Evolutionary conservation across 2,888 invertebrate genomes (phyloP).

Genomic region (Dryococelus australis): DNA sequence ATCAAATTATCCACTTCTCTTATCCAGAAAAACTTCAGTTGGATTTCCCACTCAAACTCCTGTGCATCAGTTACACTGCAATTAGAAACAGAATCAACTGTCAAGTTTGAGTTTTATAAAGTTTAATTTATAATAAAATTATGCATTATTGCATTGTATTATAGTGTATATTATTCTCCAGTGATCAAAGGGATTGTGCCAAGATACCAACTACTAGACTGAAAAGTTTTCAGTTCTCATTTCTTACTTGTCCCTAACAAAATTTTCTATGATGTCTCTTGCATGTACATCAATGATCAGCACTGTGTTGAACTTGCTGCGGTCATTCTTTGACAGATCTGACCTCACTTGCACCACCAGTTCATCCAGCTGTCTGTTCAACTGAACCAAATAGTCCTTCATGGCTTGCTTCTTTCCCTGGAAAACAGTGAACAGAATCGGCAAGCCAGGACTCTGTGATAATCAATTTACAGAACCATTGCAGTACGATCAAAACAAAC

Average conservation of each 20-base stretch:
- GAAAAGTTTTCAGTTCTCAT: background rate
- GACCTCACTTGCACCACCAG: constrained; percentile 79
- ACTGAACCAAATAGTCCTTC: constrained; percentile 84
- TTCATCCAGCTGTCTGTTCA: constrained; percentile 84
- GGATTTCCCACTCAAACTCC: constrained; percentile 95
- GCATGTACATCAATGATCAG: constrained; percentile 93
- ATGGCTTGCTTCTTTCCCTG: constrained; percentile 83
- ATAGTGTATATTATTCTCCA: too few relatives aligned
- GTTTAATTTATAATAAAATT: background rate
- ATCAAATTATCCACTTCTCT: constrained; percentile 80
- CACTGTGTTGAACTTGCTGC: constrained; percentile 86
- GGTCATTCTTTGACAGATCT: constrained; percentile 79
- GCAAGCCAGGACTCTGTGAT: background rate
- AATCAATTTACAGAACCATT: background rate
- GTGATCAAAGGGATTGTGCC: too few relatives aligned
- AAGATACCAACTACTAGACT: too few relatives aligned
- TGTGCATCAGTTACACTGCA: constrained; percentile 78
- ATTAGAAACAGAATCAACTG: background rate
- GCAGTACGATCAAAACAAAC: too few relatives aligned
- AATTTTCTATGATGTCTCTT: constrained; percentile 84
- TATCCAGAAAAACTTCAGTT: constrained; percentile 91
- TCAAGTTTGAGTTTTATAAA: too few relatives aligned
- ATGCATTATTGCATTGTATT: background rate
- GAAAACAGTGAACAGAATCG: constrained; percentile 24
- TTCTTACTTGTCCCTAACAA: constrained; percentile 60